Conservation (phyloP, 2,888 invertebrate species). For the Xylocampa areola region DNA sequence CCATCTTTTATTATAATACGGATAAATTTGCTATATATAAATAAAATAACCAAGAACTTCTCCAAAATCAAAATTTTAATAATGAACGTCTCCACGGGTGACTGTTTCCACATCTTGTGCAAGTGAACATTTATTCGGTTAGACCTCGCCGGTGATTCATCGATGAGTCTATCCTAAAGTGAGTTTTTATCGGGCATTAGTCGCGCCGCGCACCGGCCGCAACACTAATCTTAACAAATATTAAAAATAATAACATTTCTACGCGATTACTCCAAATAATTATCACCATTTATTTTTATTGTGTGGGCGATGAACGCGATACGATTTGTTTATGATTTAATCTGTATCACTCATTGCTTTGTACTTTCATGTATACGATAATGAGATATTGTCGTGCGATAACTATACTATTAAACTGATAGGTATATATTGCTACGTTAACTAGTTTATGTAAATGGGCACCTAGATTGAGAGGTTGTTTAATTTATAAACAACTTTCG, state of each 20-base stretch:
- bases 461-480: conserved; percentile 64
- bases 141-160: conserved; percentile 83
- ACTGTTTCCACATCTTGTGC: conserved; percentile 82
- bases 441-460: conserved; percentile 65
- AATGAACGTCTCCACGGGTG: conserved; percentile 68
- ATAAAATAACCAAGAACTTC: neutral
- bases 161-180: conserved; percentile 88
- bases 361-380: conserved; percentile 34
- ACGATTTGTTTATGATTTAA: conserved; percentile 42
- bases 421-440: conserved; percentile 36
- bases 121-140: conserved; percentile 84
- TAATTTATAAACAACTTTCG: conserved; percentile 77
- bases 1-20: no score
- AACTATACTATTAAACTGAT: conserved; percentile 42
- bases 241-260: conserved; percentile 34
- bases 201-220: conserved; percentile 60
- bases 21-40: no score
- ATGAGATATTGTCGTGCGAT: conserved; percentile 33
- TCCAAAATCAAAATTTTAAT: conserved; percentile 9
- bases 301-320: conserved; percentile 19
- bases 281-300: conserved; percentile 30
- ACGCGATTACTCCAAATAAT: conserved; percentile 30
- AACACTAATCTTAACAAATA: conserved; percentile 36
- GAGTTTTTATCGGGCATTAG: conserved; percentile 84
- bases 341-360: conserved; percentile 14